Evolutionary conservation across 2,113 vertebrate species (phyloP).

Genomic region (Spheniscus mendiculus): DNA sequence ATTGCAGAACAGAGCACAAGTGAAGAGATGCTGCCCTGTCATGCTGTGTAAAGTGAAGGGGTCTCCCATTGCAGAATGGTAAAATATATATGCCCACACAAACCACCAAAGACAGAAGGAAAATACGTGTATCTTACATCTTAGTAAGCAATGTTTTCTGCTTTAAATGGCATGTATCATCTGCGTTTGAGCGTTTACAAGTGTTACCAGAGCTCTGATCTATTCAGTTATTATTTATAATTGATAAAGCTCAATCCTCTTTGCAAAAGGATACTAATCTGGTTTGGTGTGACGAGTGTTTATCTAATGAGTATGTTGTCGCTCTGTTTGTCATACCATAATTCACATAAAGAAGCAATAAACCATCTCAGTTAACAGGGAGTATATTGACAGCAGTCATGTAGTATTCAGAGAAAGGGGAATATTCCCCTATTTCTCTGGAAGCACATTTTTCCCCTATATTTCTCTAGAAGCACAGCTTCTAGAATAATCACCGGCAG

Average conservation of each 20-base stretch:
- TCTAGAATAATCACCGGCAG: not conserved
- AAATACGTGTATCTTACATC: not conserved
- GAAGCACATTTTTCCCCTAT: too few species aligned
- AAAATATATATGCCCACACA: not conserved
- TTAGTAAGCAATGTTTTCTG: not conserved
- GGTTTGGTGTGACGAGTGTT: not conserved
- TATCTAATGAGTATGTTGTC: not conserved
- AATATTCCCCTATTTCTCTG: not conserved
- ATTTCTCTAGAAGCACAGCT: not conserved
- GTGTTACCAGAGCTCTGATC: not conserved
- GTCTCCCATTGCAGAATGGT: not conserved
- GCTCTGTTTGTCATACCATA: not conserved
- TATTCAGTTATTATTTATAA: conserved; percentile 1
- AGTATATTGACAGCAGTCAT: not conserved
- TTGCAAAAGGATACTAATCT: not conserved
- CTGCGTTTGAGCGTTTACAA: not conserved
- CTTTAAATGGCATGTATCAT: not conserved
- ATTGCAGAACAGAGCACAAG: not conserved
- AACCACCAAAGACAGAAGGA: not conserved
- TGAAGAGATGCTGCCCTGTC: not conserved
- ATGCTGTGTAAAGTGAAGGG: not conserved
- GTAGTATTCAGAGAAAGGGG: not conserved
- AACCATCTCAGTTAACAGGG: not conserved
- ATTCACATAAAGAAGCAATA: not conserved
- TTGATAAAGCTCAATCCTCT: not conserved